A percentile compares a stretch with the other conserved stretches of the same genome.
Conservation (phyloP, 2,113 vertebrate genomes). For the Acanthisitta chloris region DNA sequence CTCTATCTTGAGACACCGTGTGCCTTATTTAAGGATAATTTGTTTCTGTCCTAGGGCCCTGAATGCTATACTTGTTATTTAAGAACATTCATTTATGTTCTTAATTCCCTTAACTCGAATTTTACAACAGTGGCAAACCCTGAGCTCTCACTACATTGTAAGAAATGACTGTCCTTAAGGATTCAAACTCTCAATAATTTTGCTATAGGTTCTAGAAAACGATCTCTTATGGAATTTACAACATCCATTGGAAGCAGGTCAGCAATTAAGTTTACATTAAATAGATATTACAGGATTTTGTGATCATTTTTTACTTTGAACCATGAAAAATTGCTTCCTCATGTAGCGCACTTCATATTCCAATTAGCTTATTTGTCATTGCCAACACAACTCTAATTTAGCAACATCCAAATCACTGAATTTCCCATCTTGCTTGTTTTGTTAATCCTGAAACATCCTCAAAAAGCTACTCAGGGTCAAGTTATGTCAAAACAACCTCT, state of each 20-base stretch:
- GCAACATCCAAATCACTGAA: not conserved
- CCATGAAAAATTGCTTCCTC: not conserved
- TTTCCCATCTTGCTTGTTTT: not conserved
- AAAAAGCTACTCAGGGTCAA: not conserved
- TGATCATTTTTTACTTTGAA: not conserved
- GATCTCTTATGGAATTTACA: not conserved
- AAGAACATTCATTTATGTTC: not conserved
- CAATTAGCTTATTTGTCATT: not conserved
- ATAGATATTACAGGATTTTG: not conserved
- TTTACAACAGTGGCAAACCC: not conserved
- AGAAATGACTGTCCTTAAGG: not conserved
- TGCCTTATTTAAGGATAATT: not conserved
- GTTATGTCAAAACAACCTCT: not conserved
- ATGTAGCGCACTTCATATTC: rapidly evolving
- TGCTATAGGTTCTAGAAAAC: not conserved
- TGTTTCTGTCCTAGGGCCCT: not conserved
- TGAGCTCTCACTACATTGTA: not conserved
- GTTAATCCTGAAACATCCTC: not conserved
- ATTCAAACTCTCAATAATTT: not conserved
- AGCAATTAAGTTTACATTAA: not conserved
- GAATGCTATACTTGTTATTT: not conserved
- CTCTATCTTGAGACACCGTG: not conserved
- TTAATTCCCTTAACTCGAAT: not conserved
- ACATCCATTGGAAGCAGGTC: not conserved
- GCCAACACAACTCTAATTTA: not conserved